These are phyloP conservation scores for Pachliopta kotzebuea DNA, from an alignment of 2,888 invertebrate species.

Conservation along the genomic window DNA sequence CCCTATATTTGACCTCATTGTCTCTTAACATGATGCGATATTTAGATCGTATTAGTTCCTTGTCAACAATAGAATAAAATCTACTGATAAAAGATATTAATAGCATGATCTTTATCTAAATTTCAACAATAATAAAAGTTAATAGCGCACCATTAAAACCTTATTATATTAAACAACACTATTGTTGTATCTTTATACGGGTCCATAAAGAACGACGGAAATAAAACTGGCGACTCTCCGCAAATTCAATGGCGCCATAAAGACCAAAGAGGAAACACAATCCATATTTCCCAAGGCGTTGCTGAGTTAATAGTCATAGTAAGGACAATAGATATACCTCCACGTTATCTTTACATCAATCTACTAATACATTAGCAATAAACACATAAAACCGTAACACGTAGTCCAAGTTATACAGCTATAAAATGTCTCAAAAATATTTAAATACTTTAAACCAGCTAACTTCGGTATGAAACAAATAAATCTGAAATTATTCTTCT, in stretches of 20 bases:
- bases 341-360: not conserved
- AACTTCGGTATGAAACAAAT: no score
- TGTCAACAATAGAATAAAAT: no score
- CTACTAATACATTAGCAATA: not conserved
- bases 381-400: not conserved
- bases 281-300: conserved; percentile 17
- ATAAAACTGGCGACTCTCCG: conserved; percentile 13
- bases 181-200: conserved; percentile 21
- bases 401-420: not conserved
- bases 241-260: conserved; percentile 23
- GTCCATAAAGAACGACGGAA: conserved; percentile 21
- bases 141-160: conserved; percentile 11
- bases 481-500: no score
- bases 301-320: not conserved
- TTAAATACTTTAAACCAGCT: no score
- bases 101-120: not conserved
- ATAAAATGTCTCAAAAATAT: not conserved
- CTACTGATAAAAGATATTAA: no score
- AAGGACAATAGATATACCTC: conserved; percentile 6
- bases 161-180: conserved; percentile 25
- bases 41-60: no score
- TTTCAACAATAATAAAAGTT: conserved; percentile 18
- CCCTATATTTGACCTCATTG: no score
- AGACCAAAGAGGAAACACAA: conserved; percentile 7
- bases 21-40: no score